Conservation (phyloP, 2,797 vertebrate species). For the Parauchenoglanis ngamensis region DNA sequence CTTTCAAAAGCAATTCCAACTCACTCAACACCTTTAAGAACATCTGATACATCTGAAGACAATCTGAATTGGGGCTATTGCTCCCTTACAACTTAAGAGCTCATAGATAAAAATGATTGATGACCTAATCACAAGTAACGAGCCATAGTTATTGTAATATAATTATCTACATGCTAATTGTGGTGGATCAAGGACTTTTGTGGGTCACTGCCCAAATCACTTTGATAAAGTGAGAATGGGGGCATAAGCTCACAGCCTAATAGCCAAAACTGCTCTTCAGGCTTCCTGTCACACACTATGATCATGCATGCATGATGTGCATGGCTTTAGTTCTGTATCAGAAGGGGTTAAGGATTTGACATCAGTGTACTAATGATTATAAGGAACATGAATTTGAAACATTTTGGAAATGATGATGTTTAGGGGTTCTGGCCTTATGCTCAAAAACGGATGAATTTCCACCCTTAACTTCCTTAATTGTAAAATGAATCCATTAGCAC, state of each 20-base stretch:
- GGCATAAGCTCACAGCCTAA: not conserved
- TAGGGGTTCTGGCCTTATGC: not conserved
- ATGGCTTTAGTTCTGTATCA: not conserved
- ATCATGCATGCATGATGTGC: not conserved
- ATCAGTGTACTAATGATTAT: not conserved
- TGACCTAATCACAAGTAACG: constrained; percentile 32
- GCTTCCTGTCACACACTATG: not conserved
- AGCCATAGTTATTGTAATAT: constrained; percentile 16
- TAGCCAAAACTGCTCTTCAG: not conserved
- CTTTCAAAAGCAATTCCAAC: constrained; percentile 26
- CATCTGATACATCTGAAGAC: not conserved
- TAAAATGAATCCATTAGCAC: not conserved
- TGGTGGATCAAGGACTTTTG: not conserved
- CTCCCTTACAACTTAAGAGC: constrained; percentile 16
- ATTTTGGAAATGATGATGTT: not conserved
- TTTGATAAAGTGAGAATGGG: not conserved
- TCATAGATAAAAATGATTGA: constrained; percentile 15
- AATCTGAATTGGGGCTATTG: not conserved
- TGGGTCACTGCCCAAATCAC: not conserved
- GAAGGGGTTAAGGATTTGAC: not conserved
- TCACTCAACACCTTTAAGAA: constrained; percentile 7
- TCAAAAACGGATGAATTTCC: not conserved
- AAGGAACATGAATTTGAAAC: not conserved
- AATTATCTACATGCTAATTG: constrained; percentile 31
- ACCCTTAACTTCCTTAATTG: not conserved